These are phyloP conservation scores for Coregonus clupeaformis DNA, from an alignment of 2,113 vertebrate genomes.

Conservation along the genomic window DNA sequence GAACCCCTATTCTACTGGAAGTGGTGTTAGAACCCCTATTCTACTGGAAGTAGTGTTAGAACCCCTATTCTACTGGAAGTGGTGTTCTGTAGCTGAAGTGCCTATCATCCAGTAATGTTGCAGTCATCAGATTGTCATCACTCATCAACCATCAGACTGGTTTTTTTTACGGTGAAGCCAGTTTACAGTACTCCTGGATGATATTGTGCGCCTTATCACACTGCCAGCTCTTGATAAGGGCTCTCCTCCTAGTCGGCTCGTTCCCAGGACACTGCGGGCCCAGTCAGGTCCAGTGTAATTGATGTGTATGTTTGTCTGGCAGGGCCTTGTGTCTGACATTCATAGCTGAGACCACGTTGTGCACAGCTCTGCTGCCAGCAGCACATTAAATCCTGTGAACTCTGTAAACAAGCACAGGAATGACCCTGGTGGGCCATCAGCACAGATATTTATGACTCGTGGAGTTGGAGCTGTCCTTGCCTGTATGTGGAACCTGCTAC, in stretches of 20 bases:
- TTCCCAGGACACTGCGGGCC: no score
- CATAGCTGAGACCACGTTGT: no score
- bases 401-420: slow-evolving; percentile 18
- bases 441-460: slow-evolving; percentile 12
- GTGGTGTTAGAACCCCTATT: no score
- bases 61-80: no score
- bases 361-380: neutral
- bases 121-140: no score
- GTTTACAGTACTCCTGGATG: neutral
- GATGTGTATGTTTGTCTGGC: no score
- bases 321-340: no score
- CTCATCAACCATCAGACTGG: neutral
- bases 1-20: no score
- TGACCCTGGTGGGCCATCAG: slow-evolving; percentile 1
- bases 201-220: neutral
- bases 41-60: no score
- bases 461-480: slow-evolving; percentile 9
- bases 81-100: no score
- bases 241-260: slow-evolving; percentile 3
- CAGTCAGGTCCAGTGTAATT: no score
- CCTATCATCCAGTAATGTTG: no score
- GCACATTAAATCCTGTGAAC: slow-evolving; percentile 11
- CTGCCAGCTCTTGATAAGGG: slow-evolving; percentile 45
- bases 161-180: neutral
- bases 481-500: slow-evolving; percentile 8